A percentile compares a stretch with the other conserved stretches of the same genome.
Conservation (phyloP, 2,113 vertebrate species). For the Neogobius melanostomus region DNA sequence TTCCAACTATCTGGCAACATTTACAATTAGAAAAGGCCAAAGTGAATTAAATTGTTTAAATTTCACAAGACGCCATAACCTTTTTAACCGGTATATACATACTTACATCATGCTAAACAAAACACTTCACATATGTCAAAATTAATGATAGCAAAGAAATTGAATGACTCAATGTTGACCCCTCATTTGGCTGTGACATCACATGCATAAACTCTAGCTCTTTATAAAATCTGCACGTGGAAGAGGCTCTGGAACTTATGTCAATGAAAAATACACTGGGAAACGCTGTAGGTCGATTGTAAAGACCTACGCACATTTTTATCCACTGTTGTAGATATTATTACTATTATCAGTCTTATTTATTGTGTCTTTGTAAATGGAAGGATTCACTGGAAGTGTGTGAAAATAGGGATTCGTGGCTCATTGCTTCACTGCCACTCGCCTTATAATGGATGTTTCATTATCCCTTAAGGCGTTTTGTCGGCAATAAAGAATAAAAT, state of each 20-base stretch:
- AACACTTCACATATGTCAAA: too few relatives aligned
- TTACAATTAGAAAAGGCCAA: too few relatives aligned
- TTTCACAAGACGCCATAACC: too few relatives aligned
- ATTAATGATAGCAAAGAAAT: too few relatives aligned
- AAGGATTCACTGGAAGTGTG: conserved; percentile 56
- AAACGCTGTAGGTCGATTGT: background rate
- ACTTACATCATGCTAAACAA: too few relatives aligned
- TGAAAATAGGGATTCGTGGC: background rate
- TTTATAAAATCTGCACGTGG: conserved; percentile 1
- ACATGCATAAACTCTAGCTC: background rate
- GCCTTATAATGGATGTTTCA: background rate
- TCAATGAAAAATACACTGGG: conserved; percentile 5
- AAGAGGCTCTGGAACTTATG: background rate
- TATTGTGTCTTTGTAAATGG: conserved; percentile 62
- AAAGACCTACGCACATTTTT: background rate
- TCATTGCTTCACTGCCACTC: background rate
- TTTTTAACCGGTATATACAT: too few relatives aligned
- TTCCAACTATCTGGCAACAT: too few relatives aligned
- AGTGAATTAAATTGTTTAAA: too few relatives aligned
- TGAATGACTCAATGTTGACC: too few relatives aligned
- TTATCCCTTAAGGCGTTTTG: background rate
- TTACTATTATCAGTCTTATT: conserved; percentile 56
- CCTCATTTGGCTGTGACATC: too few relatives aligned
- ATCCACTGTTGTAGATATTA: conserved; percentile 58
- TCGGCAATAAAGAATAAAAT: conserved; percentile 21